Conservation (phyloP, 2,797 vertebrate species). For the Pempheris klunzingeri region DNA sequence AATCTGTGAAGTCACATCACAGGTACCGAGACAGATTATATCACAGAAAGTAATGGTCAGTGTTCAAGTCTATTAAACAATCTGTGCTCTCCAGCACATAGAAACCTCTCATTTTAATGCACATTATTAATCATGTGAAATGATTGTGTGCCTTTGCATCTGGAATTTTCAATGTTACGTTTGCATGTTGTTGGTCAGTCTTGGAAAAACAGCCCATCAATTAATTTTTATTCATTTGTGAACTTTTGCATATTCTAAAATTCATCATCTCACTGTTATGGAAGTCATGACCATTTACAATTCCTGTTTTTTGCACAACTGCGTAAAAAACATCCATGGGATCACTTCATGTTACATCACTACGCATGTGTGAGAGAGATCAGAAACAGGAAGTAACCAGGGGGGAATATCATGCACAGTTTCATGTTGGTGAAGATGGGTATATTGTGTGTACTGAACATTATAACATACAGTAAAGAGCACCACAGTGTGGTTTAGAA, state of each 20-base stretch:
- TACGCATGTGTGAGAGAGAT: neutral
- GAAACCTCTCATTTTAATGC: neutral
- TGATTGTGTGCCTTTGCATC: neutral
- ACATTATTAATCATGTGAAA: neutral
- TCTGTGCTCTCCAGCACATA: neutral
- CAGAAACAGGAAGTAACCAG: neutral
- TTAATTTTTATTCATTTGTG: neutral
- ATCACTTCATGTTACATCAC: neutral
- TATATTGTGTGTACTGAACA: neutral
- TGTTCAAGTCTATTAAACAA: neutral
- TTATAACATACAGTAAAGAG: neutral
- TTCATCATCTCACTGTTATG: neutral
- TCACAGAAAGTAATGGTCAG: neutral
- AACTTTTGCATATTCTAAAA: neutral
- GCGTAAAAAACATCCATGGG: no score
- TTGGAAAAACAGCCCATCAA: neutral
- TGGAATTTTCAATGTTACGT: no score
- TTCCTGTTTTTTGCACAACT: neutral
- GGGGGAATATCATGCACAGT: neutral
- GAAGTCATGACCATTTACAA: neutral
- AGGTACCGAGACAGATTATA: neutral
- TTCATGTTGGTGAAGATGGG: neutral
- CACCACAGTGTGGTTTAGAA: slow-evolving; percentile 10
- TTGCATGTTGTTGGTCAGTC: neutral
- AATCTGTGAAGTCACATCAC: neutral